Evolutionary conservation across 2,888 invertebrate genomes (phyloP), one percentile per base, ranked within the genome.

Genomic region (Sphaerophoria rueppellii): DNA sequence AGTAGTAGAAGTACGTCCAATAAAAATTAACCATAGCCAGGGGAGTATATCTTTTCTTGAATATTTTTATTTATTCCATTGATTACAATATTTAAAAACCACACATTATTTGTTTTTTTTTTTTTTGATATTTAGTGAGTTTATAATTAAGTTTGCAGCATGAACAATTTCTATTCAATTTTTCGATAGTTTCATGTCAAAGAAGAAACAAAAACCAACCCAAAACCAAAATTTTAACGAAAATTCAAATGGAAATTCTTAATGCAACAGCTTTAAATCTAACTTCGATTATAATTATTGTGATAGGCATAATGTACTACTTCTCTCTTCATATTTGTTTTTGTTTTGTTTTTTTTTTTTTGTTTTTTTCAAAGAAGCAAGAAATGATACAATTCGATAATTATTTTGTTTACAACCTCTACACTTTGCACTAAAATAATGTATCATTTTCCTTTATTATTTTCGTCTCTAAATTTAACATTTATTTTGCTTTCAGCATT

Each of bases 371-470:
- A 11, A 16, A 37, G 73, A 60, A 78, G 43, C 52, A n/a, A 37
- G 71, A 72, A 72, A 34, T 37, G 9, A 9, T 60, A 67, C 32
- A 46, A 46, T 55, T 46, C 65, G 65, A 61, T 61, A 61, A 75
- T 43, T 72, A 73, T 55, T 52, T 32, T 12, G 52, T 52, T 87
- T 95, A 95, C 95, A 95, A 96, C 95, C 95, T 96, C 96, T 96
- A 96, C 96, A 96, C 96, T 96, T 96, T 96, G 96, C 96, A 96
- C 95, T 95, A 95, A 96, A 96, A 94, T 95, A 96, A 96, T 96
- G 95, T 95, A 95, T 94, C 95, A 89, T 80, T 87, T 80, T 85
- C 85, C 87, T 78, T 80, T 77, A 83, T 85, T 81, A 77, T n/a
- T n/a, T n/a, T n/a, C n/a, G n/a, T n/a, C n/a, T n/a, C n/a, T n/a